A percentile compares a stretch with the other conserved stretches of the same genome.
These are phyloP conservation scores for Odontocolon sp. DNA, from an alignment of 2,888 invertebrate genomes.

Conservation along the genomic window DNA sequence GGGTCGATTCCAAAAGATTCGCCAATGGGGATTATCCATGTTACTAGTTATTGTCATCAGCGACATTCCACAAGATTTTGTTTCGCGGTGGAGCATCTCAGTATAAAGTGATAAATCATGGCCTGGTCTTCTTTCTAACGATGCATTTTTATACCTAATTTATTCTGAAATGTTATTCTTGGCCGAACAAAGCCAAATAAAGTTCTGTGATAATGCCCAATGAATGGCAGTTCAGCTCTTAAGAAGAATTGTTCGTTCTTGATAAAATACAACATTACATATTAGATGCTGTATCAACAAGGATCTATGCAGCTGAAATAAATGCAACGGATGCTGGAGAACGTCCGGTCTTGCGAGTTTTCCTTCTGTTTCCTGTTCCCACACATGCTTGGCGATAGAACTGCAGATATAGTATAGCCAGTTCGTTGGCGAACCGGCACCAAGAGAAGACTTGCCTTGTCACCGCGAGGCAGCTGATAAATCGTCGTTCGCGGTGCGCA, in stretches of 20 bases:
- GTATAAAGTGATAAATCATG: conserved; percentile 47
- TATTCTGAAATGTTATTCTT: no score
- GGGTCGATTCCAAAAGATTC: conserved; percentile 3
- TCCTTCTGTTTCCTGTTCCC: conserved; percentile 4
- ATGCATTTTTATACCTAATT: no score
- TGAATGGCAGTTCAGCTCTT: no score
- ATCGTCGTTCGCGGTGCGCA: conserved; percentile 63
- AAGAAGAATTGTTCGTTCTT: background rate
- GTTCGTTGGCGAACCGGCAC: conserved; percentile 24
- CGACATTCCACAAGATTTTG: conserved; percentile 39
- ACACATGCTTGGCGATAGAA: conserved; percentile 12
- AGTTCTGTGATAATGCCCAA: no score
- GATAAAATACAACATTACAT: background rate
- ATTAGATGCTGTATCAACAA: background rate
- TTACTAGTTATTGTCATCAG: conserved; percentile 19
- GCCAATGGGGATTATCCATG: conserved; percentile 25
- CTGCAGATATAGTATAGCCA: conserved; percentile 21
- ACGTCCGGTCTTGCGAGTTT: conserved; percentile 5
- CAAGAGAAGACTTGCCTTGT: conserved; percentile 46
- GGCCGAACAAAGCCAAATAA: no score
- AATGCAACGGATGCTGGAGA: conserved; percentile 24
- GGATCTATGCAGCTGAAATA: background rate
- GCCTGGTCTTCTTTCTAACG: no score
- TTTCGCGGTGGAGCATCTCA: conserved; percentile 6
- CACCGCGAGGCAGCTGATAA: conserved; percentile 67